A percentile compares a stretch with the other conserved stretches of the same genome.
These are phyloP conservation scores for Microchirus variegatus DNA, from an alignment of 2,797 vertebrate genomes.

Conservation along the genomic window DNA sequence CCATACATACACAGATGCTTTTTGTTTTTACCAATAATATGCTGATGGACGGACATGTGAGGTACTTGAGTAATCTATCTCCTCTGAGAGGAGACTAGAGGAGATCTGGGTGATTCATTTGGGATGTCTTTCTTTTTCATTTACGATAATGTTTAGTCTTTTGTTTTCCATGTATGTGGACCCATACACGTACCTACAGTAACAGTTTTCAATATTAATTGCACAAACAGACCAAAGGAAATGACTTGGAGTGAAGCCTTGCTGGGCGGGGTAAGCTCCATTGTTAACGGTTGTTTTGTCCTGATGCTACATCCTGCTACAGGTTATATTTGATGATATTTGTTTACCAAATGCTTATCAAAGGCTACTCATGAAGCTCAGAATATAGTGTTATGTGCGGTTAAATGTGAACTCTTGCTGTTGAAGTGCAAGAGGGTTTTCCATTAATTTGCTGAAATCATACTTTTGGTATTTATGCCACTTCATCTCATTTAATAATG, in stretches of 20 bases:
- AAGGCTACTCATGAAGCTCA: constrained; percentile 10
- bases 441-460: too few relatives aligned
- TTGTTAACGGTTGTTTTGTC: constrained; percentile 68
- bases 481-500: background rate
- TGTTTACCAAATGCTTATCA: constrained; percentile 48
- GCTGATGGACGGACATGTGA: background rate
- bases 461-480: background rate
- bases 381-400: constrained; percentile 16
- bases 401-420: background rate
- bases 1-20: constrained; percentile 12
- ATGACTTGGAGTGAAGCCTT: constrained; percentile 54
- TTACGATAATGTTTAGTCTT: background rate
- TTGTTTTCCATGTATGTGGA: background rate
- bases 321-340: constrained; percentile 49
- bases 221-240: constrained; percentile 51
- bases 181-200: constrained; percentile 9
- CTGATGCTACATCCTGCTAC: constrained; percentile 70
- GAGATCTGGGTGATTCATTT: background rate
- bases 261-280: constrained; percentile 43
- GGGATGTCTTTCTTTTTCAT: background rate
- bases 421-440: too few relatives aligned
- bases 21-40: too few relatives aligned
- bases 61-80: background rate
- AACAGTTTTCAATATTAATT: constrained; percentile 37
- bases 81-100: background rate